Conservation (phyloP, 2,113 vertebrate species). For the Gallinago media region DNA sequence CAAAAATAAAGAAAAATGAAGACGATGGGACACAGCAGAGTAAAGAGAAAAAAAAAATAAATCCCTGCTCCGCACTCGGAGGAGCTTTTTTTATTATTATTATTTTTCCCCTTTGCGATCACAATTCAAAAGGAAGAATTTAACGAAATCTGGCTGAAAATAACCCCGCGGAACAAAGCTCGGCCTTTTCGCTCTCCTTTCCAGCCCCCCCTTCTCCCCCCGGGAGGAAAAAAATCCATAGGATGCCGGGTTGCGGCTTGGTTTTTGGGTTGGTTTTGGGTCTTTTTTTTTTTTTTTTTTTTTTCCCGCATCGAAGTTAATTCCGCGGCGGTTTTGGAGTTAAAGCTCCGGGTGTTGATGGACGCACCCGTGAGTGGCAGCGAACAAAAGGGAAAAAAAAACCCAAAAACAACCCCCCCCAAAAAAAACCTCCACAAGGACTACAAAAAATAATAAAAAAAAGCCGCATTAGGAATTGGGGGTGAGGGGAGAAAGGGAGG, state of each 20-base stretch:
- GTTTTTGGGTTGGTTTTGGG: too few species aligned
- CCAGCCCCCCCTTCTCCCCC: not conserved
- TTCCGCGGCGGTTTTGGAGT: not conserved
- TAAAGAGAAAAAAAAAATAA: accelerated
- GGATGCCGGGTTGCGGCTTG: accelerated
- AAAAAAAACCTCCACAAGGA: too few species aligned
- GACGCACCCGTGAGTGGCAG: not conserved
- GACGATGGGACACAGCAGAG: not conserved
- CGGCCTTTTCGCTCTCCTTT: not conserved
- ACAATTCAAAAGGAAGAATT: not conserved
- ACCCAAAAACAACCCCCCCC: too few species aligned
- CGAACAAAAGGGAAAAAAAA: not conserved
- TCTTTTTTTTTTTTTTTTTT: too few species aligned
- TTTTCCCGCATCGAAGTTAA: accelerated
- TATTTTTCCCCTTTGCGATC: not conserved
- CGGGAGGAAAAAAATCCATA: not conserved
- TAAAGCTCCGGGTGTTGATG: not conserved
- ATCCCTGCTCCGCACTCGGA: not conserved
- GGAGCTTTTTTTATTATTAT: not conserved
- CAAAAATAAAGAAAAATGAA: not conserved
- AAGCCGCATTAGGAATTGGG: accelerated
- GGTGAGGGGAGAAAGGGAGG: accelerated
- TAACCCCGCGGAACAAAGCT: not conserved
- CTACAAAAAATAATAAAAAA: too few species aligned
- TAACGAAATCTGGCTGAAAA: conserved; percentile 18